phyloP scores from a whole-genome alignment of 2,888 invertebrate genomes.

The Chymomyza fuscimana region DNA sequence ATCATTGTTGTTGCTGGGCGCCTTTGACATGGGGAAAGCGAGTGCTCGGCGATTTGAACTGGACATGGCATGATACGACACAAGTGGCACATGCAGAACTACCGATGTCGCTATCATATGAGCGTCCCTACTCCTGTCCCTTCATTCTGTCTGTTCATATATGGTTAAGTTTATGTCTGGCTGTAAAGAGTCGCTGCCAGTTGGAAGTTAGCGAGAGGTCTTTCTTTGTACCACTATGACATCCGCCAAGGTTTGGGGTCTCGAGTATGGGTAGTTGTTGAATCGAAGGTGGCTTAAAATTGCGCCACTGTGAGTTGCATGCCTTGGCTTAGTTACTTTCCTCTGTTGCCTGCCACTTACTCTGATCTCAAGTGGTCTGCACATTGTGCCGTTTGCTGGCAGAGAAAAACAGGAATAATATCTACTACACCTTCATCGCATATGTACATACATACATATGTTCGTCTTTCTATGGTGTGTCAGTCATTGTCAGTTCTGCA shows the following conservation, averaged over 20 bases:
- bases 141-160: constrained; percentile 39
- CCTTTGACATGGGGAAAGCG: constrained; percentile 39
- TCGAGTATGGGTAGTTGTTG: constrained; percentile 19
- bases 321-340: constrained; percentile 36
- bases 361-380: constrained; percentile 72
- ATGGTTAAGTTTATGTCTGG: constrained; percentile 56
- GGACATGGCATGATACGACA: constrained; percentile 54
- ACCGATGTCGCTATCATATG: constrained; percentile 37
- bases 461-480: constrained; percentile 47
- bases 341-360: constrained; percentile 53
- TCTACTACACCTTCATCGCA: constrained; percentile 39
- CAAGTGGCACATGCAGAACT: constrained; percentile 34
- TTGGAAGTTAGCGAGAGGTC: constrained; percentile 52
- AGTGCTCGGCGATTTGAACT: constrained; percentile 52
- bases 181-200: constrained; percentile 49
- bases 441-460: constrained; percentile 26
- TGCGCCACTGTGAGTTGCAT: constrained; percentile 45
- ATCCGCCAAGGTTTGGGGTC: constrained; percentile 39
- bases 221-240: constrained; percentile 62
- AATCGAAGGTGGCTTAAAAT: constrained; percentile 50
- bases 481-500: constrained; percentile 59
- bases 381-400: constrained; percentile 52
- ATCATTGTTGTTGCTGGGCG: constrained; percentile 25
- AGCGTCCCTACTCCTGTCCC: background rate
- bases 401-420: constrained; percentile 31